A percentile compares a stretch with the other conserved stretches of the same genome.
Evolutionary conservation across 2,888 invertebrate species (phyloP).

Genomic region (Bhutanitis thaidina): DNA sequence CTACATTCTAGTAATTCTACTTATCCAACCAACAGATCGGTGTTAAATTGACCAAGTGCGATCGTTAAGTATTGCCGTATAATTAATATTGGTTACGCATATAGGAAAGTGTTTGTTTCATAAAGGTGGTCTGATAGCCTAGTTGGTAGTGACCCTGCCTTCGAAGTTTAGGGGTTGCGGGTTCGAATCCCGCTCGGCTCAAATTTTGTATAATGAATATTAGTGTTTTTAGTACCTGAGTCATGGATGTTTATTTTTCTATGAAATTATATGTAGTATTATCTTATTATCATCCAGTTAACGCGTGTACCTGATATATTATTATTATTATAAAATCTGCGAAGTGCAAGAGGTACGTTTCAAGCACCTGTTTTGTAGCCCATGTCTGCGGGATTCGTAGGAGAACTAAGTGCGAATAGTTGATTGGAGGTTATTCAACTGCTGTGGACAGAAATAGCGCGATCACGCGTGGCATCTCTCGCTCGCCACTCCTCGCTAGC

Average conservation of each 20-base stretch:
- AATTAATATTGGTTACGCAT: background rate
- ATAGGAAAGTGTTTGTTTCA: too few species aligned
- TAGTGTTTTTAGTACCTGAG: too few species aligned
- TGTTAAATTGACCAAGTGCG: constrained; percentile 1
- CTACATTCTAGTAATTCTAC: background rate
- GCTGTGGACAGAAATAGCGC: constrained; percentile 72
- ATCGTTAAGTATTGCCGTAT: background rate
- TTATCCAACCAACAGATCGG: background rate
- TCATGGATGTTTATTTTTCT: too few species aligned
- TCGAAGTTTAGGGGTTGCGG: too few species aligned
- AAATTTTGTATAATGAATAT: too few species aligned
- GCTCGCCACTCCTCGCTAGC: constrained; percentile 24
- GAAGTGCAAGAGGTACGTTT: background rate
- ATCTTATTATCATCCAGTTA: too few species aligned
- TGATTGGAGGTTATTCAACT: constrained; percentile 80
- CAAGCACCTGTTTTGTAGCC: constrained; percentile 6
- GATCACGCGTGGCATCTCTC: constrained; percentile 51
- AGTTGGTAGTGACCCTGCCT: too few species aligned
- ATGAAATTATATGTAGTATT: too few species aligned
- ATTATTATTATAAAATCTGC: too few species aligned
- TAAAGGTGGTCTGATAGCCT: too few species aligned
- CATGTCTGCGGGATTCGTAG: constrained; percentile 49
- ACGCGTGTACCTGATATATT: too few species aligned
- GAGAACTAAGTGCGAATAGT: constrained; percentile 71
- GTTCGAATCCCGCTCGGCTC: too few species aligned